Percentiles rank a stretch among this genome's conserved stretches.
These are phyloP conservation scores for Phaethornis superciliosus DNA, from an alignment of 2,113 vertebrate species.

Conservation along the genomic window DNA sequence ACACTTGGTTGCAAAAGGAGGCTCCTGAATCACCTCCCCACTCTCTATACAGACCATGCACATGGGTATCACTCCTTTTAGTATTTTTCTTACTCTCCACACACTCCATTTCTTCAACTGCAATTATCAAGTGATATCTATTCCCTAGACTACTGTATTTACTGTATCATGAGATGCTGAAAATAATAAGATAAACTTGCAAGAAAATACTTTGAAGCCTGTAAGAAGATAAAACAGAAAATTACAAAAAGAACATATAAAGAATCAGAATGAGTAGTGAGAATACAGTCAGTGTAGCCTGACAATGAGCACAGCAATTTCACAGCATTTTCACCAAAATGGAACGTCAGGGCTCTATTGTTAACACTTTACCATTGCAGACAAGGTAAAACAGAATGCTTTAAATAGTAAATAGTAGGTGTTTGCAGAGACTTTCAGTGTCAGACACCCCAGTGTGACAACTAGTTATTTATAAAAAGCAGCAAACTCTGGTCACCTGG, in stretches of 20 bases:
- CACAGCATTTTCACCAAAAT: background rate
- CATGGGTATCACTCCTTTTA: background rate
- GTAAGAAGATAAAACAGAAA: background rate
- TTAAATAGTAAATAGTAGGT: slow-evolving; percentile 64
- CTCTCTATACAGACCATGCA: background rate
- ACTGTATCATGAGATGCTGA: background rate
- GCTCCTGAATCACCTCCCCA: background rate
- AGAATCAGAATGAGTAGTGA: background rate
- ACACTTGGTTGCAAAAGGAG: background rate
- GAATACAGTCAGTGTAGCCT: background rate
- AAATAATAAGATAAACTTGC: background rate
- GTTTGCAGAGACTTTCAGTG: background rate
- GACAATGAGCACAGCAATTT: background rate
- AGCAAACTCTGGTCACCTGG: slow-evolving; percentile 24
- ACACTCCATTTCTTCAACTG: background rate
- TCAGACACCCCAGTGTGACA: slow-evolving; percentile 24
- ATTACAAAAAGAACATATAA: background rate
- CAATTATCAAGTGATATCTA: background rate
- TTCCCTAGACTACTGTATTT: background rate
- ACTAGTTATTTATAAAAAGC: slow-evolving; percentile 19
- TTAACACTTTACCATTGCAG: background rate
- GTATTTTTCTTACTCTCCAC: background rate
- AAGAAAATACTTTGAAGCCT: background rate
- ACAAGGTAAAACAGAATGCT: slow-evolving; percentile 12
- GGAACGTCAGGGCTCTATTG: background rate